phyloP scores from a whole-genome alignment of 2,888 invertebrate genomes.

The Campopleginae sp. region DNA sequence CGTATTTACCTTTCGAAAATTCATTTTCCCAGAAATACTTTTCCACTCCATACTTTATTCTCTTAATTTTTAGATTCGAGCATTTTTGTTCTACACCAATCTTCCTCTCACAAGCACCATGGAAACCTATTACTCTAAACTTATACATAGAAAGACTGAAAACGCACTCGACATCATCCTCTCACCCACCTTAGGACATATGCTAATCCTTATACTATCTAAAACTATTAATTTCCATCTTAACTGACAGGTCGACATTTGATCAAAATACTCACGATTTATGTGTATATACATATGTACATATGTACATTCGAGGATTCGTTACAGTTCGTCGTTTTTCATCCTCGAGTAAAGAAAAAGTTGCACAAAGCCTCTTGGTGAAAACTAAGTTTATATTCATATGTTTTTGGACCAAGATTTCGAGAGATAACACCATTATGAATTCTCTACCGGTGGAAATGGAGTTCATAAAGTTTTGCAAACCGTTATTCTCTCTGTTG shows the following conservation, averaged over 20 bases:
- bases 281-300: neutral
- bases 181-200: constrained; percentile 58
- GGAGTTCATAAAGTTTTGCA: constrained; percentile 5
- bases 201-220: constrained; percentile 49
- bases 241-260: constrained; percentile 32
- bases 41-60: neutral
- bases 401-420: neutral
- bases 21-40: neutral
- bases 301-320: neutral
- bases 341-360: constrained; percentile 36
- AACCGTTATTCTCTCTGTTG: neutral
- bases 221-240: constrained; percentile 18
- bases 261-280: neutral
- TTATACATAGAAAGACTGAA: constrained; percentile 38
- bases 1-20: neutral
- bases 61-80: neutral
- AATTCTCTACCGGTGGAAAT: constrained; percentile 1
- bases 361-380: neutral
- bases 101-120: constrained; percentile 49
- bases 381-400: neutral
- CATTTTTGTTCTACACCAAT: constrained; percentile 16
- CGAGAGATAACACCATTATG: constrained; percentile 1
- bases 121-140: constrained; percentile 11
- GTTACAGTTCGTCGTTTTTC: constrained; percentile 10
- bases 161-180: constrained; percentile 55